Base-by-base conservation (phyloP, 1,140 invertebrate genomes). In the Sycophila sp. region DNA sequence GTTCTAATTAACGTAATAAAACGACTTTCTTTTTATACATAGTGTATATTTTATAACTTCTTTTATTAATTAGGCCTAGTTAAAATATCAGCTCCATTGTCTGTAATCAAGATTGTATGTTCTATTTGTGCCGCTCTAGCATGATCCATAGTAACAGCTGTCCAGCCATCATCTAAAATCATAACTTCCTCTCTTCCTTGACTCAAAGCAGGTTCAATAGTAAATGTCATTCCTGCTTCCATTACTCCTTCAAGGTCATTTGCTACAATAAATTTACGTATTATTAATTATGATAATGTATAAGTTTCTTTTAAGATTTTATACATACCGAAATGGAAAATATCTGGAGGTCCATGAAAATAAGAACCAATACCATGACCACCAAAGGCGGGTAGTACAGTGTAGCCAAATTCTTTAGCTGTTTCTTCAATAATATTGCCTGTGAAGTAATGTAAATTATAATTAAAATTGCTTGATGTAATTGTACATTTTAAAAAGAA, bases 311-410 rank as follows among this genome's bases (percentile, higher is more conserved):
- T 59, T 49, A 51, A 28, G n/a, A 69, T 75, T 70, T 40, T 1
- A 60, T 71, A 78, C 80, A 78, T 87, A 92, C 92, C 81, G 73
- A 88, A 89, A 80, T 97, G 95, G 79, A 89, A 91, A 73, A 99
- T 95, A 76, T 96, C 93, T 22, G 97, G 97, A 2, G 92, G 91
- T 5, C 94, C 95, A 86, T 99, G 97, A 81, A 99, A 98, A 81
- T 95, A 96, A 71, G 84, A 84, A 0, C 96, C 96, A 78, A 99
- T 97, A 0, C 97, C 97, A 88, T 99, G 97, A 0, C 97, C 97
- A 75, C 91, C 90, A 81, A 98, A 95, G 38, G 89, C 88, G 11
- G 93, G 92, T 45, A 98, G 85, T 7, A 97, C 90, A 72, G 86
- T 87, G 36, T 91, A 91, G 0, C 90, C 89, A 53, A 89, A 81